A percentile compares a stretch with the other conserved stretches of the same genome.
Evolutionary conservation across 2,113 vertebrate genomes (phyloP).

Genomic region (rabbit (Oryctolagus cuniculus)): DNA sequence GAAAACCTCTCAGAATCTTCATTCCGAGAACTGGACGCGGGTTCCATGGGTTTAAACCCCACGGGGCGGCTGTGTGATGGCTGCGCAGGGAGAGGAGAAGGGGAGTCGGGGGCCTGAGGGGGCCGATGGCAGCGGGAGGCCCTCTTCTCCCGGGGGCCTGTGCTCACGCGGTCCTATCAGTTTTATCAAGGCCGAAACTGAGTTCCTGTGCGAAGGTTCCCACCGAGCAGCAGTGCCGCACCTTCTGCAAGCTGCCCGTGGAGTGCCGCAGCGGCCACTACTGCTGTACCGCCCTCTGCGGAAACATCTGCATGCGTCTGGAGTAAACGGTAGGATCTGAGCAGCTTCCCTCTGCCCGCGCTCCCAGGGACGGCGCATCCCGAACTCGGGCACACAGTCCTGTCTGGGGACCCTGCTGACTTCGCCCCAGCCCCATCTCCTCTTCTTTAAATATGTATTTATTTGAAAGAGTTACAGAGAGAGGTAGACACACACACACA

Average conservation of each 20-base stretch:
- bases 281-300: not conserved
- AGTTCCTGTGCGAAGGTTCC: not conserved
- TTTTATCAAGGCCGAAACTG: not conserved
- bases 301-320: not conserved
- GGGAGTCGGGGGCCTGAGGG: not conserved
- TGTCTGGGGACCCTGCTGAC: no score
- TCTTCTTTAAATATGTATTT: no score
- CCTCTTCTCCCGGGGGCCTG: not conserved
- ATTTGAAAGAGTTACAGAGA: no score
- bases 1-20: not conserved
- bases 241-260: not conserved
- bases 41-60: conserved; percentile 1
- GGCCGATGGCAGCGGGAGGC: not conserved
- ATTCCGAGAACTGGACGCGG: not conserved
- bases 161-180: not conserved
- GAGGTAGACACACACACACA: no score
- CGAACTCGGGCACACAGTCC: no score
- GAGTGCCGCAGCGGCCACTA: accelerated
- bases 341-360: not conserved
- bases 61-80: not conserved
- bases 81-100: not conserved
- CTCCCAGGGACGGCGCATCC: not conserved
- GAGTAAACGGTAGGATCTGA: not conserved
- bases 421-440: no score
- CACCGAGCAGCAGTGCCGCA: not conserved